Conservation (phyloP, 2,797 vertebrate species). For the Lerista edwardsae region DNA sequence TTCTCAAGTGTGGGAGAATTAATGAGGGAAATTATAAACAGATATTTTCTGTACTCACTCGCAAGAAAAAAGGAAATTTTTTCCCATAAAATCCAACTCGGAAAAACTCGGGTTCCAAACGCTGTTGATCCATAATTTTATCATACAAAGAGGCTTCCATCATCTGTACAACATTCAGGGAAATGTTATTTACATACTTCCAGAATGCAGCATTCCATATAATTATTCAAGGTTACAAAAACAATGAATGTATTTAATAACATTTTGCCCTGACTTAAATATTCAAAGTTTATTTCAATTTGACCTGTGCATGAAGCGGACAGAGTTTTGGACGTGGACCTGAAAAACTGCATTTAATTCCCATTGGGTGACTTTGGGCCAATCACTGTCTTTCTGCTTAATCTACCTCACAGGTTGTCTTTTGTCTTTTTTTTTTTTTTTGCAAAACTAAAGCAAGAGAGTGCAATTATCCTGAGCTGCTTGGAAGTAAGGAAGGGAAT, state of each 20-base stretch:
- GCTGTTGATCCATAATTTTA: constrained; percentile 99
- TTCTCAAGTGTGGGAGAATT: background rate
- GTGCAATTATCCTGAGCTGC: background rate
- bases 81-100: constrained; percentile 98
- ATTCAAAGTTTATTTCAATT: background rate
- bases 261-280: background rate
- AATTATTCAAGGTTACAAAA: background rate
- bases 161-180: constrained; percentile 81
- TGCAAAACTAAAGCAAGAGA: too few relatives aligned
- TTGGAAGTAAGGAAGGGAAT: background rate
- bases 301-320: background rate
- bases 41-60: constrained; percentile 80
- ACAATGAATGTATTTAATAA: background rate
- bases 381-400: background rate
- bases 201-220: constrained; percentile 20
- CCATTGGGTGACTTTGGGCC: background rate
- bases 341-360: background rate
- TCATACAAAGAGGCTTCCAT: constrained; percentile 98
- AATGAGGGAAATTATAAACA: background rate
- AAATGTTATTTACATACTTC: constrained; percentile 30
- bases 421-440: too few relatives aligned
- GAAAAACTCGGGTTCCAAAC: constrained; percentile 97
- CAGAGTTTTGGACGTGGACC: background rate
- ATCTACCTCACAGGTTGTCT: background rate
- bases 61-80: constrained; percentile 97